Evolutionary conservation across 2,888 invertebrate genomes (phyloP), one percentile per base, ranked within the genome.

Genomic region (Meganola albula): DNA sequence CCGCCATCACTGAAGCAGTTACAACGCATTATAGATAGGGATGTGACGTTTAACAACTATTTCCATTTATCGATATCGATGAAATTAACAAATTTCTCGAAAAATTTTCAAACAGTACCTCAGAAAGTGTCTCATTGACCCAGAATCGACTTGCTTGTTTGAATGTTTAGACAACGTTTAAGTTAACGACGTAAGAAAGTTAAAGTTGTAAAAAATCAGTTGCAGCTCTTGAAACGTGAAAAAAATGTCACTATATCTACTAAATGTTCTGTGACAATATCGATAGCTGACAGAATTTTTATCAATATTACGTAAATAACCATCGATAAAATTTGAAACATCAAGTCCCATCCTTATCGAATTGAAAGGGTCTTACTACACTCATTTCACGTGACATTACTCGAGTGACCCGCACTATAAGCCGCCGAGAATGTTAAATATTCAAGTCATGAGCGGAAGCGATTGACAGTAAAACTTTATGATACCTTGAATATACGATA

Each of bases 311-410:
- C 22, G 5, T 10, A 10, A 4, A 6, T 0, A 5, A 16, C 5
- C 37, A 22, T 53, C 49, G 46, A 43, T 21, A 43, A n/a, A 40
- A 27, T 22, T 30, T 5, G 24, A 33, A 7, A 4, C n/a, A n/a
- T 1, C 8, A 3, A 4, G 21, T 34, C 40, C 25, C 72, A 58
- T 53, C 72, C 54, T 69, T 74, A 67, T 12, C 27, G 38, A 59
- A 63, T 63, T 50, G 59, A 55, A 63, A 66, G 60, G 68, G 66
- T 59, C 65, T 58, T 50, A 40, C 46, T 44, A 51, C 57, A 64
- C 63, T 74, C 76, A 78, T 80, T 79, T 76, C 75, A 78, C 76
- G 74, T 78, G 72, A 77, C 79, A 76, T 78, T 78, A 76, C 73
- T 61, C 68, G 55, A 63, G 63, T 71, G 78, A 77, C 77, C 78